Base-by-base conservation (phyloP, 2,797 vertebrate genomes). In the Esox masquinongy region DNA sequence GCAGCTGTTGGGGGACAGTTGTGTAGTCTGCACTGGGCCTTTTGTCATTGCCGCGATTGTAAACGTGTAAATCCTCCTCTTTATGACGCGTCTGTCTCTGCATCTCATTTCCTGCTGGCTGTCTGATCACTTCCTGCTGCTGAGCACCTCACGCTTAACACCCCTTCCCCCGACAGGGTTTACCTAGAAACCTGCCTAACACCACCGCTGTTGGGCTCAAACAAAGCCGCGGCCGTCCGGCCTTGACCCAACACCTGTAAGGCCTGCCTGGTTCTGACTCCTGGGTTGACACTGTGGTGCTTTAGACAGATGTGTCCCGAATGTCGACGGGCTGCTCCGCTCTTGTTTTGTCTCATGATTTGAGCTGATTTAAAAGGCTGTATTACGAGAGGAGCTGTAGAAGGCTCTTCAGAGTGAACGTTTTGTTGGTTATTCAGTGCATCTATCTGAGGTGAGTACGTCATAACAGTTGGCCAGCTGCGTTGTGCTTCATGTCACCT, bases 1-100 rank as follows among this genome's bases (percentile, higher is more conserved):
- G 56, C 75, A 36, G 79, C 51, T 80, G 81, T 73, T 51, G 74
- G 59, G 83, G 72, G 53, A 73, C 36, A 15, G 1, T 59, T 22
- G 66, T 82, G 83, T 76, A 86, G 81, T 82, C 36, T 84, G 73
- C 79, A 56, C 85, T 59, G n/a, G 66, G 22, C 24, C 81, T 73
- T 89, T 90, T 85, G 77, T 86, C 72, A 80, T 85, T 70, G 77
- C 22, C 11, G 16, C 8, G 8, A 82, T 72, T 85, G 49, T 87
- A 89, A 89, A 88, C 77, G 72, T 79, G 66, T 84, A 84, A 70
- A 76, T 51, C 78, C 4, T 56, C 75, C 72, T 81, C 72, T 89
- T 89, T 88, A 90, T 79, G 76, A 76, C 82, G 77, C 39, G 2
- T 83, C 75, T 77, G 77, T 78, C 79, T 78, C 74, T 79, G 47